Evolutionary conservation across 2,797 vertebrate genomes (phyloP).

Genomic region (Spinus pinus): DNA sequence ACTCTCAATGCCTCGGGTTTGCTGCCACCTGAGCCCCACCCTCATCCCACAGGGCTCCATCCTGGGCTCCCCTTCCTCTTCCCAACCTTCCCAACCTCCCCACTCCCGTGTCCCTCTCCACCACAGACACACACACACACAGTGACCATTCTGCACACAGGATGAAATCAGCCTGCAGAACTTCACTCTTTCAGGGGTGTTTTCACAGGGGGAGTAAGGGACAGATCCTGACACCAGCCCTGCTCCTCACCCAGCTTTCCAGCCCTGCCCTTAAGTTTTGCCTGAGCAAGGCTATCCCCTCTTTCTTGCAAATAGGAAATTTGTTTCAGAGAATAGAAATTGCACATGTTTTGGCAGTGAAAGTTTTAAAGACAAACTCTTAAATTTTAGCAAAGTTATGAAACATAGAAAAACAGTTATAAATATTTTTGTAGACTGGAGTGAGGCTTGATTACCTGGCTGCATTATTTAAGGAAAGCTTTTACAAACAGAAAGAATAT

Average conservation of each 20-base stretch:
- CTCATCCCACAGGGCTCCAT: not conserved
- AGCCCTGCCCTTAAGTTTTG: not conserved
- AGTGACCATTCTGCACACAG: not conserved
- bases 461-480: not conserved
- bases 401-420: not conserved
- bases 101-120: rapidly evolving
- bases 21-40: rapidly evolving
- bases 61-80: not conserved
- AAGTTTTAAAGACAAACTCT: not conserved
- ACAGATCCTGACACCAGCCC: not conserved
- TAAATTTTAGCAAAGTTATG: not conserved
- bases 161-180: not conserved
- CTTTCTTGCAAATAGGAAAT: not conserved
- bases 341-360: not conserved
- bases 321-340: not conserved
- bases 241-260: not conserved
- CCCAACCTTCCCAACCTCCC: not conserved
- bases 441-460: not conserved
- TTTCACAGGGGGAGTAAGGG: not conserved
- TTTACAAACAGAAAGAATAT: not conserved
- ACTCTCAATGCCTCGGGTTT: rapidly evolving
- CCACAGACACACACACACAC: not conserved
- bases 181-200: not conserved
- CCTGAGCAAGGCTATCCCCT: not conserved
- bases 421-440: not conserved